Conservation (phyloP, 2,888 invertebrate species). For the Belgica antarctica region DNA sequence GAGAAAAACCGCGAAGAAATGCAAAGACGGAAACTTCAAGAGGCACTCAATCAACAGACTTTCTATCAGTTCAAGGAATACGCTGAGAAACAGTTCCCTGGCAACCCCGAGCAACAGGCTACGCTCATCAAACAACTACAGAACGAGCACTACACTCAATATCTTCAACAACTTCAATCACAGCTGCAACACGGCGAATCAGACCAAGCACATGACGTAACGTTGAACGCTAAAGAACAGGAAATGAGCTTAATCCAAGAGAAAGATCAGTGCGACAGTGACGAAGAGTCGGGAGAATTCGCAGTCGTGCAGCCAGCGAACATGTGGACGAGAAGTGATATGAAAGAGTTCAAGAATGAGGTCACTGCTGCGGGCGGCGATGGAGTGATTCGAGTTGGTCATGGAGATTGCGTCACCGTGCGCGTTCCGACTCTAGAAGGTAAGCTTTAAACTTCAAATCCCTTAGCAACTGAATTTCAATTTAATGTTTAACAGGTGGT, state of each 20-base stretch:
- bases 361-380: slow-evolving; percentile 76
- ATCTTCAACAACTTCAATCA: slow-evolving; percentile 86
- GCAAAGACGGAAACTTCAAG: slow-evolving; percentile 76
- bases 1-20: slow-evolving; percentile 50
- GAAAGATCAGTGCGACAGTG: slow-evolving; percentile 46
- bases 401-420: slow-evolving; percentile 51
- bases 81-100: slow-evolving; percentile 67
- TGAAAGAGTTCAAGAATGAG: slow-evolving; percentile 85
- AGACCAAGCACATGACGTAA: slow-evolving; percentile 47
- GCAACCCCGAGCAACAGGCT: slow-evolving; percentile 93
- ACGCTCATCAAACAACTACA: slow-evolving; percentile 90
- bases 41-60: slow-evolving; percentile 93
- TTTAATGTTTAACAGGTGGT: too few relatives aligned
- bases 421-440: slow-evolving; percentile 94
- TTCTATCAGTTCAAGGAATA: slow-evolving; percentile 82
- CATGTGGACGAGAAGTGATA: slow-evolving; percentile 92
- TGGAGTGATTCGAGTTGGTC: slow-evolving; percentile 55
- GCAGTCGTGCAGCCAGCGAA: slow-evolving; percentile 70
- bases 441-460: too few relatives aligned
- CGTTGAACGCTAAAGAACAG: slow-evolving; percentile 49
- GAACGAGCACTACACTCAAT: slow-evolving; percentile 98
- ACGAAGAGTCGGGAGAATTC: slow-evolving; percentile 54
- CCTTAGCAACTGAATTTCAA: too few relatives aligned
- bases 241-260: slow-evolving; percentile 48
- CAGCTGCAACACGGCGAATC: slow-evolving; percentile 48